Evolutionary conservation across 1,140 invertebrate species (phyloP).

Genomic region (Trachymyrmex cornetzi): DNA sequence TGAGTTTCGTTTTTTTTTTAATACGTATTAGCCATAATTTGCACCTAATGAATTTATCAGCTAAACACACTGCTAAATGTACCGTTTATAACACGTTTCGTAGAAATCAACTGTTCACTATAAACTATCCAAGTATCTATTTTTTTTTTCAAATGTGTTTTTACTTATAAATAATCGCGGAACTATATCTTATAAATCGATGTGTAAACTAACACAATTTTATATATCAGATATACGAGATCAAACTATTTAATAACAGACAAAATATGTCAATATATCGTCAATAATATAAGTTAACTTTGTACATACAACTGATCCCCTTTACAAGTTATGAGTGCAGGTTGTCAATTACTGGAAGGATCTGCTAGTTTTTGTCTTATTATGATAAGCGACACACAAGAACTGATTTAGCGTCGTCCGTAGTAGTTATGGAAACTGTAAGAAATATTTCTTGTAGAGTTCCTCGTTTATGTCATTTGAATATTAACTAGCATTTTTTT

Average conservation of each 20-base stretch:
- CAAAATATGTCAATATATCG: slow-evolving; percentile 20
- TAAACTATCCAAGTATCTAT: slow-evolving; percentile 25
- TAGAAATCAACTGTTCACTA: slow-evolving; percentile 29
- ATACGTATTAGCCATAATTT: slow-evolving; percentile 53
- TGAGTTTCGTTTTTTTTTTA: slow-evolving; percentile 58
- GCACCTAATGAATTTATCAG: slow-evolving; percentile 59
- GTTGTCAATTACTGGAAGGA: slow-evolving; percentile 54
- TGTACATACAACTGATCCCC: slow-evolving; percentile 56
- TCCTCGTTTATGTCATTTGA: not conserved
- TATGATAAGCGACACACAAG: slow-evolving; percentile 44
- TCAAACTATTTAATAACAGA: slow-evolving; percentile 12
- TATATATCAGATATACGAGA: not conserved
- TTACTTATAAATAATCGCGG: slow-evolving; percentile 32
- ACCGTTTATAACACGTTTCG: slow-evolving; percentile 22
- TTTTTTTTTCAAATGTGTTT: not conserved
- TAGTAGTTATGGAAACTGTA: slow-evolving; percentile 20
- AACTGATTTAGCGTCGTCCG: slow-evolving; percentile 42
- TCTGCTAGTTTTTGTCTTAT: slow-evolving; percentile 45
- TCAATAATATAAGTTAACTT: slow-evolving; percentile 48
- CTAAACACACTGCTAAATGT: slow-evolving; percentile 55
- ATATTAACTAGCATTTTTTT: not conserved
- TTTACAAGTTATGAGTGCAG: slow-evolving; percentile 53
- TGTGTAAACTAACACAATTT: not conserved
- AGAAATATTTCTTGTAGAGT: not conserved
- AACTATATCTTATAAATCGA: not conserved